Evolutionary conservation across 1,140 invertebrate genomes (phyloP), one percentile per base, ranked within the genome.

Genomic region (Nomia melanderi): DNA sequence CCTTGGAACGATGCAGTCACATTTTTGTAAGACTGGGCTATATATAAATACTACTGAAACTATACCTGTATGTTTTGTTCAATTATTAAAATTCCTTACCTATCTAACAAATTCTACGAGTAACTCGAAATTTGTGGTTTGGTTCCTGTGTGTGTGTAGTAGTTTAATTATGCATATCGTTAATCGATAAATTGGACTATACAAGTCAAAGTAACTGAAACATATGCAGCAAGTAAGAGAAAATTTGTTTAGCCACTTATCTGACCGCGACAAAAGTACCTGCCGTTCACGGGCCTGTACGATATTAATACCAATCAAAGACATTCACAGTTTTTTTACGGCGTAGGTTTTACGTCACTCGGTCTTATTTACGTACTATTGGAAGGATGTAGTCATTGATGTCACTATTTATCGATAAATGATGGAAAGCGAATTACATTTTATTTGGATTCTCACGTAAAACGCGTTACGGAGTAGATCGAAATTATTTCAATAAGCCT

Each of bases 21-120:
- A 91, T 90, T 91, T 90, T 92, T 92, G 91, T 92, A 92, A 92
- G 91, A 92, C 91, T 92, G 91, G 91, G 91, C 91, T 90, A 92
- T 91, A 92, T 91, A 92, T 91, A 92, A 92, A 92, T 91, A 91
- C 88, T 92, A 90, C 86, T 91, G 87, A 91, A 92, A 90, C 90
- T 90, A 86, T 89, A 90, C 83, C 81, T 85, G 86, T 82, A 88
- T 82, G 88, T 89, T 91, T 91, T 91, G 86, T 91, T 89, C 86
- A 78, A 89, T 91, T 88, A 88, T 89, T 90, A 80, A 83, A 88
- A 86, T 83, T 85, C 84, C 88, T 88, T 75, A 88, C 88, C 89
- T 81, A 67, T 82, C 78, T 83, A 79, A 82, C 86, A 88, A 88
- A 87, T 88, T 87, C 86, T 87, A 88, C 86, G 70, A 88, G 83